A percentile compares a stretch with the other conserved stretches of the same genome.
phyloP scores from a whole-genome alignment of 2,888 invertebrate species.

The Hipparchia sbordonii region DNA sequence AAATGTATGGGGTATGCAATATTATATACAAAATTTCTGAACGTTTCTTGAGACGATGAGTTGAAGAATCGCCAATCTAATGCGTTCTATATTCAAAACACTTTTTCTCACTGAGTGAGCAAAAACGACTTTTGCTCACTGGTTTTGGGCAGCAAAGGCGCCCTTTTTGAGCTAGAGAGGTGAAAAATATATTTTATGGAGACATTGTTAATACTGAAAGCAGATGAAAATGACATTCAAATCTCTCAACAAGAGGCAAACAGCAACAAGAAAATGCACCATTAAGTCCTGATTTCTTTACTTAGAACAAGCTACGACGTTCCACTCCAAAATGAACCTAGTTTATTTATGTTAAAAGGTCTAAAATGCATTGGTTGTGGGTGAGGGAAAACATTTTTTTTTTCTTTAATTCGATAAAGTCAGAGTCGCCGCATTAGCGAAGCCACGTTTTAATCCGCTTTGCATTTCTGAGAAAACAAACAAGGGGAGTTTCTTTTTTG shows the following conservation, averaged over 20 bases:
- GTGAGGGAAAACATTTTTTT: constrained; percentile 37
- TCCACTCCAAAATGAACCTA: constrained; percentile 28
- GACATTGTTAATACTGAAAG: constrained; percentile 38
- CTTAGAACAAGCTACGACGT: constrained; percentile 14
- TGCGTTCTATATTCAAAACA: too few species aligned
- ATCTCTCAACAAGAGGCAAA: constrained; percentile 40
- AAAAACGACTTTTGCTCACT: too few species aligned
- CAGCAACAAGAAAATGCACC: constrained; percentile 47
- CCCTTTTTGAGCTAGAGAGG: too few species aligned
- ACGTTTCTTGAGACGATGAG: too few species aligned
- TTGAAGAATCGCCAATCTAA: too few species aligned
- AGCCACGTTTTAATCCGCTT: constrained; percentile 64
- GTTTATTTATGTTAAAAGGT: neutral
- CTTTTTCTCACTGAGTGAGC: too few species aligned
- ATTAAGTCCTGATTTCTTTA: constrained; percentile 43
- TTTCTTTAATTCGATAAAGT: constrained; percentile 59
- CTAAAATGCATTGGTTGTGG: constrained; percentile 18
- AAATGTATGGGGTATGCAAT: too few species aligned
- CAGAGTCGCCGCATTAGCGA: constrained; percentile 62
- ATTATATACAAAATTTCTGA: too few species aligned
- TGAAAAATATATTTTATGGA: constrained; percentile 8
- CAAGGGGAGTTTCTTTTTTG: constrained; percentile 34
- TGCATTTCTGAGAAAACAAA: constrained; percentile 65
- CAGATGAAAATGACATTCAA: constrained; percentile 41
- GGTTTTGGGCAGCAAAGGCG: too few species aligned